Conservation (phyloP, 1,140 invertebrate species). For the Meteorus sp. region DNA sequence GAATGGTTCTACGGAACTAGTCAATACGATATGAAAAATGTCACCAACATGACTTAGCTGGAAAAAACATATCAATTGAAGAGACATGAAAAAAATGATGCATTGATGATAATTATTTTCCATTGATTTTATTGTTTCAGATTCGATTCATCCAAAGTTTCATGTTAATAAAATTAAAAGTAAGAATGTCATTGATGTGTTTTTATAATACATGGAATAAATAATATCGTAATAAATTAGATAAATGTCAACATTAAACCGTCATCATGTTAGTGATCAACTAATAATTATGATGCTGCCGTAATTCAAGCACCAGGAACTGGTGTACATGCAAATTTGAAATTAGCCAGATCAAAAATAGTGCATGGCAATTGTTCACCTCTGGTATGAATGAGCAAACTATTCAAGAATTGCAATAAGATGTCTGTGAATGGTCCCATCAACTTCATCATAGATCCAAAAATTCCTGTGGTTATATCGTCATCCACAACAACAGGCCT, state of each 20-base stretch:
- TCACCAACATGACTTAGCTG: too few relatives aligned
- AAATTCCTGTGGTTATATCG: conserved; percentile 16
- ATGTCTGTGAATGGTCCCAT: conserved; percentile 9
- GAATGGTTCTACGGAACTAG: too few relatives aligned
- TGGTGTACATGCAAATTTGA: conserved; percentile 22
- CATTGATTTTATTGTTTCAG: not conserved
- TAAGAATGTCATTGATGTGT: conserved; percentile 22
- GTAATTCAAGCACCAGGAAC: not conserved
- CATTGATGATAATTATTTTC: not conserved
- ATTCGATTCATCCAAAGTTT: not conserved
- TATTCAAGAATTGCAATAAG: conserved; percentile 16
- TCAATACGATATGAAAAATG: too few relatives aligned
- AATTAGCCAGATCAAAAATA: conserved; percentile 13
- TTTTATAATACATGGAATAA: conserved; percentile 11
- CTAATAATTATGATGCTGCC: not conserved
- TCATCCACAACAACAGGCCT: not conserved
- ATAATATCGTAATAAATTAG: not conserved
- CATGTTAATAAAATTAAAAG: not conserved
- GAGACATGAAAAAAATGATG: not conserved
- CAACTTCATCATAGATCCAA: conserved; percentile 4
- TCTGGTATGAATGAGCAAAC: conserved; percentile 16
- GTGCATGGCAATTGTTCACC: conserved; percentile 23
- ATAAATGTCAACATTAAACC: not conserved
- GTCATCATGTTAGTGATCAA: not conserved
- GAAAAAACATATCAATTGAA: too few relatives aligned